Base-by-base conservation (phyloP, 2,113 vertebrate species). In the Cercopithecus mona region DNA sequence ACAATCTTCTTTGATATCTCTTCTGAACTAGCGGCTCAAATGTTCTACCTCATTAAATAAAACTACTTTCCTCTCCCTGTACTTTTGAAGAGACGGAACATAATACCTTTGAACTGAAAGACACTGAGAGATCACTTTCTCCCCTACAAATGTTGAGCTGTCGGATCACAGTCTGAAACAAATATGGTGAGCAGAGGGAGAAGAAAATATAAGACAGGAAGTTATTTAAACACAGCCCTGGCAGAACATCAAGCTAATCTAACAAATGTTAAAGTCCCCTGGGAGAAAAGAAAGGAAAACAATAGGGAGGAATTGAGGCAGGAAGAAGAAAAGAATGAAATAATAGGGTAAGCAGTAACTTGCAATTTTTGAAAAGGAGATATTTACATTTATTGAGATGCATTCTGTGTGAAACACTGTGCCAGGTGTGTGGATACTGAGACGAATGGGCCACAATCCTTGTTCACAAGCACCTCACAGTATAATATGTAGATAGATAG, bases 41-140 rank as follows among this genome's bases (percentile, higher is more conserved):
- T 96, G 95, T 98, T 98, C 97, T 98, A 73, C 87, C 97, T 98
- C 98, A 98, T 98, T 98, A 98, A 98, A 93, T 97, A 98, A 97
- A 98, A 92, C 93, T 97, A 81, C 96, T 98, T 98, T 97, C 40
- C 61, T 86, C 96, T 96, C 78, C 81, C 97, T 96, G 57, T 86
- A 96, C 94, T 96, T 95, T 80, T 98, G 96, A 96, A 98, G 97
- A 97, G 82, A 90, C 83, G 97, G 32, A 93, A 92, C 93, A 93
- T 80, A 79, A 88, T 73, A 97, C 96, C 97, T 98, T 98, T 98
- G 97, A 98, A 97, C 48, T 81, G 64, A 92, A 87, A 82, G 50
- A 80, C 86, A 97, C 95, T 97, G 97, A 98, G 94, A 98, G 97
- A 97, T 95, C 93, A 94, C 85, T 98, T 82, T 93, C 90, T 92